Evolutionary conservation across 1,140 invertebrate species (phyloP).

Genomic region (Drosophila carrolli): DNA sequence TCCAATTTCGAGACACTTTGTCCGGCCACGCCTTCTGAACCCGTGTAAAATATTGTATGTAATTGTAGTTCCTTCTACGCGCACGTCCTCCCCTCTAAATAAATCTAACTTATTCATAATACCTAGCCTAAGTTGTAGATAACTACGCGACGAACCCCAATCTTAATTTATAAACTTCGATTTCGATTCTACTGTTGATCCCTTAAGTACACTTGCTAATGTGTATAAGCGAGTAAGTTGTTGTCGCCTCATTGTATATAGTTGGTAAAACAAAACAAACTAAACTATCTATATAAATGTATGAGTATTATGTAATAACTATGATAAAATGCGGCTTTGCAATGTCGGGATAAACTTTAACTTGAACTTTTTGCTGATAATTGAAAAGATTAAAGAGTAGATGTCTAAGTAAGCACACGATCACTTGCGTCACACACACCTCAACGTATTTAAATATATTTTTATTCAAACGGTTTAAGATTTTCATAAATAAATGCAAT

Average conservation of each 20-base stretch:
- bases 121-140: slow-evolving; percentile 78
- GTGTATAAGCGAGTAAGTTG: slow-evolving; percentile 8
- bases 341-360: slow-evolving; percentile 11
- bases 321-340: slow-evolving; percentile 16
- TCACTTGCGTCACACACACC: slow-evolving; percentile 44
- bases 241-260: slow-evolving; percentile 62
- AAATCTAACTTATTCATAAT: slow-evolving; percentile 76
- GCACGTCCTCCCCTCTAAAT: slow-evolving; percentile 51
- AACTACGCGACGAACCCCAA: slow-evolving; percentile 38
- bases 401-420: slow-evolving; percentile 33
- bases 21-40: slow-evolving; percentile 4
- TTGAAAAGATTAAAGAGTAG: slow-evolving; percentile 24
- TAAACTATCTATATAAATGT: slow-evolving; percentile 41
- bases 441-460: slow-evolving; percentile 56
- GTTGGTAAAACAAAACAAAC: slow-evolving; percentile 47
- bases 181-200: slow-evolving; percentile 18
- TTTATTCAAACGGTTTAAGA: slow-evolving; percentile 52
- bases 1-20: slow-evolving; percentile 10
- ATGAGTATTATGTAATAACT: slow-evolving; percentile 51
- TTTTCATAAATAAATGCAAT: slow-evolving; percentile 72
- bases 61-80: slow-evolving; percentile 50
- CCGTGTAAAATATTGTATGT: slow-evolving; percentile 77
- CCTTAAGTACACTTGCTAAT: background rate
- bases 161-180: slow-evolving; percentile 36
- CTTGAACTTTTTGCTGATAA: slow-evolving; percentile 39